Percentiles rank a stretch among this genome's conserved stretches.
phyloP scores from a whole-genome alignment of 2,797 vertebrate species.

The Nannoperca australis region DNA sequence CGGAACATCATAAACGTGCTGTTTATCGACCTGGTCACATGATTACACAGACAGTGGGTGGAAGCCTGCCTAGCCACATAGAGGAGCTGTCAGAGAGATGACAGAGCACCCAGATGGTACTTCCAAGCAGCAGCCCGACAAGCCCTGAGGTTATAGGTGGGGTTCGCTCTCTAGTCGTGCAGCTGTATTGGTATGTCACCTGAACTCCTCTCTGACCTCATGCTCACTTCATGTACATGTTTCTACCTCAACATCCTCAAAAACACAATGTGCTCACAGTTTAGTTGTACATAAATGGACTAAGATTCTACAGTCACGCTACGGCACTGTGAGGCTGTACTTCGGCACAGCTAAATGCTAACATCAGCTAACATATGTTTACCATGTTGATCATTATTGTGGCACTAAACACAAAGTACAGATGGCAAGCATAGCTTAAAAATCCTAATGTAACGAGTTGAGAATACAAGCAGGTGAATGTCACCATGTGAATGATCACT shows the following conservation, averaged over 20 bases:
- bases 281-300: not conserved
- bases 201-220: conserved; percentile 53
- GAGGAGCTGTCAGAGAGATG: conserved; percentile 75
- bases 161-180: conserved; percentile 70
- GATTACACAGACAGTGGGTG: conserved; percentile 51
- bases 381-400: not conserved
- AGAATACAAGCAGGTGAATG: conserved; percentile 10
- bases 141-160: conserved; percentile 81
- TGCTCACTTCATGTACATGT: conserved; percentile 23
- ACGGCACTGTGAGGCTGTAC: not conserved
- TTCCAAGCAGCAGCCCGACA: conserved; percentile 73
- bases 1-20: not conserved
- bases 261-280: not conserved
- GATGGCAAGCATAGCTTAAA: not conserved
- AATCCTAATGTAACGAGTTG: not conserved
- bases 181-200: conserved; percentile 77
- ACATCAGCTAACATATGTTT: not conserved
- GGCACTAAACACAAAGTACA: conserved; percentile 1
- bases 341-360: not conserved
- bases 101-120: conserved; percentile 85
- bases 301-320: not conserved
- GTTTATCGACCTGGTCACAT: conserved; percentile 40
- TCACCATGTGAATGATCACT: conserved; percentile 67
- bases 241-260: conserved; percentile 1
- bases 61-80: conserved; percentile 66